phyloP scores from a whole-genome alignment of 2,113 vertebrate species.

The Sterrhoptilus dennistouni region DNA sequence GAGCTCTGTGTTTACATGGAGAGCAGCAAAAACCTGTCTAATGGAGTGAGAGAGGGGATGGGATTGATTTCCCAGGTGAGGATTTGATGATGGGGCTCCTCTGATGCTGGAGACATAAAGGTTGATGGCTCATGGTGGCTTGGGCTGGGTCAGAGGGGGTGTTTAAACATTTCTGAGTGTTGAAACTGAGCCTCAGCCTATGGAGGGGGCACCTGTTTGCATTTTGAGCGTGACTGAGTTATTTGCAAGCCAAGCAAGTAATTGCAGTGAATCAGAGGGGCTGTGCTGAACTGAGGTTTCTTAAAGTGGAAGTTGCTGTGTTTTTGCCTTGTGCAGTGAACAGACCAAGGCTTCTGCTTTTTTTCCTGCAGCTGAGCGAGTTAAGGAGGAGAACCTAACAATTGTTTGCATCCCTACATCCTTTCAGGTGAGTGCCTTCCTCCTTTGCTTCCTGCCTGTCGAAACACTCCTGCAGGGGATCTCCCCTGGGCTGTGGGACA shows the following conservation, averaged over 20 bases:
- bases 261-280: conserved; percentile 13
- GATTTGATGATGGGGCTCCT: conserved; percentile 1
- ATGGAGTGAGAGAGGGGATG: conserved; percentile 10
- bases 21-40: not conserved
- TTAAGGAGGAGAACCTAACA: conserved; percentile 90
- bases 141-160: not conserved
- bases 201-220: conserved; percentile 27
- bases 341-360: not conserved
- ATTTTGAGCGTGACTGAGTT: conserved; percentile 1
- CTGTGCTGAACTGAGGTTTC: not conserved
- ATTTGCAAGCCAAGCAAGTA: conserved; percentile 57
- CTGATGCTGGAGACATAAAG: not conserved
- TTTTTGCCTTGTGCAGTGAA: not conserved
- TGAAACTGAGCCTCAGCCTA: not conserved
- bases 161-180: not conserved
- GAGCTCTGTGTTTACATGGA: conserved; percentile 22
- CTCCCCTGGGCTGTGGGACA: not conserved
- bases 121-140: not conserved
- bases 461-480: not conserved
- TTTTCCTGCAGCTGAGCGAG: conserved; percentile 83
- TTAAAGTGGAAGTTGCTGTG: conserved; percentile 14
- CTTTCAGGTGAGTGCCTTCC: conserved; percentile 83
- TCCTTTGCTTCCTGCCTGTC: not conserved
- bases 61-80: not conserved
- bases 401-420: conserved; percentile 93